Percentiles rank a stretch among this genome's conserved stretches.
Conservation (phyloP, 2,797 vertebrate genomes). For the Gila robusta region DNA sequence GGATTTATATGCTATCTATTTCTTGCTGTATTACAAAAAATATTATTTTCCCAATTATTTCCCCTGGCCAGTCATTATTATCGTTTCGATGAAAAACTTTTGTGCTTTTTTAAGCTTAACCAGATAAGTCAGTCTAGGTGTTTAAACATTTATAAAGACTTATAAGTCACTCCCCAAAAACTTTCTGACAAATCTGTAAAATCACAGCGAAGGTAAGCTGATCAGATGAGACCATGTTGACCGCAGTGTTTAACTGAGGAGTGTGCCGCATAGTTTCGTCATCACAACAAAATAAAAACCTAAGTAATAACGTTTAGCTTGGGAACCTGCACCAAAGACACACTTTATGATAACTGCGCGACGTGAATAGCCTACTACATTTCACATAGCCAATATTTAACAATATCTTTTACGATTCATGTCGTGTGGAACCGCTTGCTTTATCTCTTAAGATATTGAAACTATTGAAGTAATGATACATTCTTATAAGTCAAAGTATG, state of each 20-base stretch:
- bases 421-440: neutral
- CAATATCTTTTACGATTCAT: too few relatives aligned
- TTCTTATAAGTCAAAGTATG: neutral
- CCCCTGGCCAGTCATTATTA: neutral
- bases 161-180: neutral
- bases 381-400: too few relatives aligned
- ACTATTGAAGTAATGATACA: neutral
- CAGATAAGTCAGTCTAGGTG: neutral
- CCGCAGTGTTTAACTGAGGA: neutral
- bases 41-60: neutral
- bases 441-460: neutral
- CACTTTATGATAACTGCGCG: too few relatives aligned
- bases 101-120: neutral
- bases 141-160: neutral
- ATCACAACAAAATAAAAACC: neutral
- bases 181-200: neutral
- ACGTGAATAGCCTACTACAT: neutral
- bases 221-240: neutral
- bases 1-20: neutral
- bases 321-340: neutral
- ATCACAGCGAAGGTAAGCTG: neutral
- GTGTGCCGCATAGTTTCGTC: conserved; percentile 3
- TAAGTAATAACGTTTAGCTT: neutral
- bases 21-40: neutral
- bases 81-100: neutral